Evolutionary conservation across 1,140 invertebrate genomes (phyloP).

Genomic region (Magallana gigas): DNA sequence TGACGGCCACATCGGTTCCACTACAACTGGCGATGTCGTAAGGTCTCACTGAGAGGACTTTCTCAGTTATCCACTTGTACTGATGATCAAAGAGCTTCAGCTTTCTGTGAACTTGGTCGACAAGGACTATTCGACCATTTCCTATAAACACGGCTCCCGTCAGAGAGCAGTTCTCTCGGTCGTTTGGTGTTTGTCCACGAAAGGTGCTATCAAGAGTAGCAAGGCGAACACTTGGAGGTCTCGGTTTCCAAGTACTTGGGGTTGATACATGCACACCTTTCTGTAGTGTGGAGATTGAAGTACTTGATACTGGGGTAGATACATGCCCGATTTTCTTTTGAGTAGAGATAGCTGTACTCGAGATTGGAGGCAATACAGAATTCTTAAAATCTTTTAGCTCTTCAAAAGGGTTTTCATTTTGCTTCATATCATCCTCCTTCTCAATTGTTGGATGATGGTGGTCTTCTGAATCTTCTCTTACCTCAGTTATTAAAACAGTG

Average conservation of each 20-base stretch:
- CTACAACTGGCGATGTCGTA: slow-evolving; percentile 55
- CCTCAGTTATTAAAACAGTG: slow-evolving; percentile 46
- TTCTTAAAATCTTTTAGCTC: slow-evolving; percentile 36
- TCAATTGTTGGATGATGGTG: neutral
- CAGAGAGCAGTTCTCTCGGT: slow-evolving; percentile 56
- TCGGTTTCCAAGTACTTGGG: neutral
- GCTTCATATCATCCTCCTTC: neutral
- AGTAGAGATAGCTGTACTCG: slow-evolving; percentile 16
- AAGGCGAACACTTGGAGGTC: neutral
- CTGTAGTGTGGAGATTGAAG: slow-evolving; percentile 24
- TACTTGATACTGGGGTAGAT: neutral
- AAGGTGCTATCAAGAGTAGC: slow-evolving; percentile 40
- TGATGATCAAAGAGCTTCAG: slow-evolving; percentile 60
- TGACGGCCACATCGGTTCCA: slow-evolving; percentile 55
- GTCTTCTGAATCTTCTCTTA: slow-evolving; percentile 34
- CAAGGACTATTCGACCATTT: slow-evolving; percentile 55
- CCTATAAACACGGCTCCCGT: slow-evolving; percentile 56
- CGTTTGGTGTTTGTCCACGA: slow-evolving; percentile 52
- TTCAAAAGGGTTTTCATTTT: slow-evolving; percentile 7
- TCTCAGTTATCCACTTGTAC: slow-evolving; percentile 56
- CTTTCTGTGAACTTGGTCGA: slow-evolving; percentile 60
- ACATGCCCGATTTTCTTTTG: neutral
- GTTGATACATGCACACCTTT: neutral
- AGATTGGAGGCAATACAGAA: slow-evolving; percentile 30
- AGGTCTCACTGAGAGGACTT: slow-evolving; percentile 57